These are phyloP conservation scores for Cyphomyrmex costatus DNA, from an alignment of 1,140 invertebrate species.

Conservation along the genomic window DNA sequence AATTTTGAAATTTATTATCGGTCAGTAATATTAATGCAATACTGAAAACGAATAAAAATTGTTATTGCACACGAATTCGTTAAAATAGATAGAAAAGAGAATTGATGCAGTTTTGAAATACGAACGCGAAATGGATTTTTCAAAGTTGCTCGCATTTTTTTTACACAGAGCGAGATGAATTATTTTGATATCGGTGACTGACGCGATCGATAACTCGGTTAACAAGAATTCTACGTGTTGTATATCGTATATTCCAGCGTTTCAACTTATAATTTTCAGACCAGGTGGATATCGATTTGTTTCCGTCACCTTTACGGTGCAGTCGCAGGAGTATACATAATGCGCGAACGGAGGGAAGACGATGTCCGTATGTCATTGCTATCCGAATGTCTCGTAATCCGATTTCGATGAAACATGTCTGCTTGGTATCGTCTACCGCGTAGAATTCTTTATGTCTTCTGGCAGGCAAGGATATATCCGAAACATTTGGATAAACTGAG, in stretches of 20 bases:
- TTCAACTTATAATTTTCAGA: conserved; percentile 23
- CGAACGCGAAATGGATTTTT: not conserved
- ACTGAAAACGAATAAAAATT: not conserved
- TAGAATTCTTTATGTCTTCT: conserved; percentile 40
- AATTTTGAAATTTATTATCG: not conserved
- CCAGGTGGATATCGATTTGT: conserved; percentile 50
- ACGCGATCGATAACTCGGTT: conserved; percentile 4
- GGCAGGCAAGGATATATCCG: conserved; percentile 28
- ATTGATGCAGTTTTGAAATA: not conserved
- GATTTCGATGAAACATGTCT: conserved; percentile 66
- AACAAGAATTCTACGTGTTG: conserved; percentile 18
- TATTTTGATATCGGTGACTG: not conserved
- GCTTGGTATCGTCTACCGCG: conserved; percentile 42
- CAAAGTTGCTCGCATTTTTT: not conserved
- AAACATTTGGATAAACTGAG: conserved; percentile 33
- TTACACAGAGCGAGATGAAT: not conserved
- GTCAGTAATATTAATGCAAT: not conserved
- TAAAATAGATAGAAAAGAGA: not conserved
- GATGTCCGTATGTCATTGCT: conserved; percentile 54
- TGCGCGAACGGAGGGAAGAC: conserved; percentile 34
- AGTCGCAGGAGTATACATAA: conserved; percentile 24
- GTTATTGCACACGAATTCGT: not conserved
- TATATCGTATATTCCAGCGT: not conserved
- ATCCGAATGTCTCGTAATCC: conserved; percentile 64
- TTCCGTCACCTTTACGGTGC: conserved; percentile 22